Base-by-base conservation (phyloP, 1,140 invertebrate genomes). In the Plectus sambesii region DNA sequence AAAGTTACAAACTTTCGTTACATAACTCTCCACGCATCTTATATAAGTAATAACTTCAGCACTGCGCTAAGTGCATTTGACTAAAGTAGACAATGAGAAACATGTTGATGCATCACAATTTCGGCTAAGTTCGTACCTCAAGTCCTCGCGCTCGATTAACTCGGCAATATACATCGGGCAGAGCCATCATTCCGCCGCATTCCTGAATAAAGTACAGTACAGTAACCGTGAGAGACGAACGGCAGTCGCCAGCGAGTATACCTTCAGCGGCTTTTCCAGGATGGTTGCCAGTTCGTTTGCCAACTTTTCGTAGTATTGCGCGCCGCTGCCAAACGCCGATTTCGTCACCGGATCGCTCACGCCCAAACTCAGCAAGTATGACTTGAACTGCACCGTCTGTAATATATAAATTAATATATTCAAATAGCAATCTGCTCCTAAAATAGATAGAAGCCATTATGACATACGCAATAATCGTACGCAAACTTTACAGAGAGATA, bases 131-230 rank as follows among this genome's bases (percentile, higher is more conserved):
- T n/a, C 71, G 52, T 57, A 74, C 69, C 63, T 78, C 76, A 59
- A 78, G 68, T 36, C 76, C 77, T 58, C 77, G 56, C 3, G 77
- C 76, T 62, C 77, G 62, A 63, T 98, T 98, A 3, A 97, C 82
- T 58, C 89, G 76, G 73, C 92, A 97, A 74, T 88, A 99, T 3
- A 85, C 88, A 75, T 98, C 93, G 5, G 90, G 82, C 38, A 98
- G 70, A 5, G 86, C 82, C 84, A 98, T 94, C 75, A 96, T 89
- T 9, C 92, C 92, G 5, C 64, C 64, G 37, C 56, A 62, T 42
- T 69, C 63, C 63, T 68, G 35, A 20, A 60, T 43, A n/a, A 6
- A n/a, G n/a, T n/a, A n/a, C n/a, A n/a, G n/a, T n/a, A n/a, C n/a
- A n/a, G n/a, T 43, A 56, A 49, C 42, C 9, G 30, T 48, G n/a